Conservation (phyloP, 2,888 invertebrate species). For the Brachypalpus laphriformis region DNA sequence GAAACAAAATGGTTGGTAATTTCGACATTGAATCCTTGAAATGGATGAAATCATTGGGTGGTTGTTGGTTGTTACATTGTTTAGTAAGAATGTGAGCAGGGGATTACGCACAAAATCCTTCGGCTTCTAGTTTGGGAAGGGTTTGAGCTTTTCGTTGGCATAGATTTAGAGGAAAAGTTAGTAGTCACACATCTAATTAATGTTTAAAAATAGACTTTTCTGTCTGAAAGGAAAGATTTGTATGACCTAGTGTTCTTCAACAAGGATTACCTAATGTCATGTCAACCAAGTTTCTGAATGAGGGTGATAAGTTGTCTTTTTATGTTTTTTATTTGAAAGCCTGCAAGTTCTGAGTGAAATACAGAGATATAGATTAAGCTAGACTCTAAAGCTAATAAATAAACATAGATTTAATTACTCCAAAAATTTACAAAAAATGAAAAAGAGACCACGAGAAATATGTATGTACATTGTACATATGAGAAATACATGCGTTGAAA, state of each 20-base stretch:
- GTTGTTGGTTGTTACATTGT: constrained; percentile 69
- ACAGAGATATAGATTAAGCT: no score
- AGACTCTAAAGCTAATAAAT: no score
- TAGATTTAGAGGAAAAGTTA: constrained; percentile 21
- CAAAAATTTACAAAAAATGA: no score
- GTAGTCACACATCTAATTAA: constrained; percentile 47
- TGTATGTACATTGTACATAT: no score
- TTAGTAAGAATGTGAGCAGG: constrained; percentile 34
- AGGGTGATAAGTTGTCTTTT: neutral
- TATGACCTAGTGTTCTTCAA: neutral
- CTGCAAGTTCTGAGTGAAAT: no score
- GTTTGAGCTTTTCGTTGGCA: constrained; percentile 4
- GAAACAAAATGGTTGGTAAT: constrained; percentile 74
- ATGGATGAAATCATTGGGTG: constrained; percentile 72
- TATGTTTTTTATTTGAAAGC: no score
- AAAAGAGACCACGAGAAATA: no score
- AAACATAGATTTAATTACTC: no score
- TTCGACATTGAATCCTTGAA: constrained; percentile 70
- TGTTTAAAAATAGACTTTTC: constrained; percentile 17
- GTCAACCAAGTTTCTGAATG: neutral
- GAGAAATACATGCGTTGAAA: no score
- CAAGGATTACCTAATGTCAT: neutral
- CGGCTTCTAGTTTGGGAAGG: neutral
- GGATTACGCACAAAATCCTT: constrained; percentile 56
- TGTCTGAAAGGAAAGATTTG: neutral